Conservation (phyloP, 2,113 vertebrate species). For the Trochalopteron elliotii region DNA sequence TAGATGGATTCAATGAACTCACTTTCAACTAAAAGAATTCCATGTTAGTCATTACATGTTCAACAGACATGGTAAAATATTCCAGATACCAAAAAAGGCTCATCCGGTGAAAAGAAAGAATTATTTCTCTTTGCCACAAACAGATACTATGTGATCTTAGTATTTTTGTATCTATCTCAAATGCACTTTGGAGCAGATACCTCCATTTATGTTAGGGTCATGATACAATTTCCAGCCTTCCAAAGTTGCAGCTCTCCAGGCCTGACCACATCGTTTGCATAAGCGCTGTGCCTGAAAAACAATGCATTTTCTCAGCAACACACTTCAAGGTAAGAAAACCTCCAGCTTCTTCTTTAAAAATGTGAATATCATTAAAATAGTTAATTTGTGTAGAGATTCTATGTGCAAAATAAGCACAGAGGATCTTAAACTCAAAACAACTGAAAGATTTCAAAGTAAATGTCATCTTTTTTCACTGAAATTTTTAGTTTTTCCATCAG, state of each 20-base stretch:
- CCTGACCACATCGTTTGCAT: constrained; percentile 95
- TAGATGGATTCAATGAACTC: neutral
- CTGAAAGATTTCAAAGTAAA: neutral
- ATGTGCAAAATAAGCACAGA: neutral
- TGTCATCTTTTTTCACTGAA: neutral
- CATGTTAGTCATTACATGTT: neutral
- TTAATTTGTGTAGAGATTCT: neutral
- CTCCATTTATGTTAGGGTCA: constrained; percentile 90
- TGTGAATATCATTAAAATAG: neutral
- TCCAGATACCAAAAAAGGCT: neutral
- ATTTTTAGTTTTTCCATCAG: neutral
- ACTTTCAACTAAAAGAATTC: neutral
- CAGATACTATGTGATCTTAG: neutral
- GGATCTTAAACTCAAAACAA: neutral
- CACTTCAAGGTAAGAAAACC: neutral
- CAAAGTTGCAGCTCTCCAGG: constrained; percentile 95
- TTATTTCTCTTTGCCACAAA: neutral
- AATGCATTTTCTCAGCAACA: neutral
- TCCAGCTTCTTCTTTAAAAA: neutral
- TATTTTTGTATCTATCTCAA: neutral
- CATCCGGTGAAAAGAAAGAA: neutral
- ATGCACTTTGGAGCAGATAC: constrained; percentile 61
- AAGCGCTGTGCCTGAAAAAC: constrained; percentile 88
- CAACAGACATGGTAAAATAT: neutral
- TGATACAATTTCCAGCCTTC: constrained; percentile 98